Percentiles rank a stretch among this genome's conserved stretches.
Evolutionary conservation across 2,888 invertebrate genomes (phyloP).

Genomic region (Diachrysia chrysitis): DNA sequence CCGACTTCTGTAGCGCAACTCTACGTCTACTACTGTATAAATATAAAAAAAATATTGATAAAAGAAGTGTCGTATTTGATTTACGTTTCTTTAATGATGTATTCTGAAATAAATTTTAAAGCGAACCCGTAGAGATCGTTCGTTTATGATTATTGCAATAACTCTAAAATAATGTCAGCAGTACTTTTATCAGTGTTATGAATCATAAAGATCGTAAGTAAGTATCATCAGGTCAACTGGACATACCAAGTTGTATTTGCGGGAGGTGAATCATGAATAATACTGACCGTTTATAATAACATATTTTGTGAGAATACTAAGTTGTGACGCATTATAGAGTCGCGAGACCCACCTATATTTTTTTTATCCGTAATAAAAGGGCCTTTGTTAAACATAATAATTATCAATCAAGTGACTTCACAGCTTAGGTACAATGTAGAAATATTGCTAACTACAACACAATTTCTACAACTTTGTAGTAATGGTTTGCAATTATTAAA

Average conservation of each 20-base stretch:
- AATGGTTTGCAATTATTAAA: no score
- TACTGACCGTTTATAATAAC: slow-evolving; percentile 17
- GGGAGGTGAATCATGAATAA: slow-evolving; percentile 49
- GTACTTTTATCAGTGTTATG: slow-evolving; percentile 5
- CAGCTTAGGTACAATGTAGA: no score
- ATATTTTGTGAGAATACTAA: background rate
- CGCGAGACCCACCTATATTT: background rate
- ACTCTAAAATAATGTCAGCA: background rate
- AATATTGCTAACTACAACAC: no score
- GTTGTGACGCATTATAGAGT: background rate
- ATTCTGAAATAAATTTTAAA: background rate
- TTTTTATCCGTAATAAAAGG: background rate
- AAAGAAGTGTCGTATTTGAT: background rate
- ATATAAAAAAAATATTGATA: background rate
- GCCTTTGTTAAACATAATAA: no score
- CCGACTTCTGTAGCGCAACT: background rate
- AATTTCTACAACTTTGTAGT: no score
- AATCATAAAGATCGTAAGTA: slow-evolving; percentile 14
- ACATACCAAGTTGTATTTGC: slow-evolving; percentile 22
- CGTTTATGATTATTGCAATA: background rate
- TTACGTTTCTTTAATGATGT: background rate
- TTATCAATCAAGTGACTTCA: no score
- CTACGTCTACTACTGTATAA: background rate
- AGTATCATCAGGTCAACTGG: slow-evolving; percentile 36
- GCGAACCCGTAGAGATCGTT: background rate